Base-by-base conservation (phyloP, 2,797 vertebrate species). In the Leontopithecus rosalia region DNA sequence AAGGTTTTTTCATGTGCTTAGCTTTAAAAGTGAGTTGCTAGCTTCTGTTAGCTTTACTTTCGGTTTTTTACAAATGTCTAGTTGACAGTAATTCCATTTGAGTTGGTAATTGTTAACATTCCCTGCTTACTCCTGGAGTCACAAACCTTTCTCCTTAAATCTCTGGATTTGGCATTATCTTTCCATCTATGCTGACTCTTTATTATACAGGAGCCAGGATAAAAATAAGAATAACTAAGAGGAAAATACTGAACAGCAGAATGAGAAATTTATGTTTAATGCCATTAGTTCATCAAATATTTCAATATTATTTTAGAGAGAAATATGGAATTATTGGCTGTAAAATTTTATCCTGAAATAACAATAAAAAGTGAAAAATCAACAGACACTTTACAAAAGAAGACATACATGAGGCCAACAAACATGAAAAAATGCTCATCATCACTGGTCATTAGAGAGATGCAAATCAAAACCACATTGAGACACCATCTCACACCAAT, bases 291-390 rank as follows among this genome's bases (percentile, higher is more conserved):
- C 39, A 84, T 79, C 39, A 67, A 83, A 58, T 14, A 28, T 79
- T 57, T 20, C 22, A 79, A 52, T 33, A 77, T 43, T 87, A 79
- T 64, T 73, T 41, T 93, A 50, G 87, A 95, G 64, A 88, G 14
- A 67, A 61, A 30, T n/a, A 43, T 17, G 50, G 7, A 77, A 28
- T 77, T 79, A 58, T 86, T 90, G 67, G 43, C 52, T 80, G 79
- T 93, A 90, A 83, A 77, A 93, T 79, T 33, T 84, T 77, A 39
- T 14, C 20, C 30, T 76, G 43, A 91, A 84, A 39, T 24, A 43
- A 93, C 10, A 79, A 89, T 81, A 76, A 80, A 55, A 84, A 67
- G 36, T 92, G 7, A 81, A 97, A 83, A 92, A 36, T 82, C 36
- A n/a, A n/a, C n/a, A n/a, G n/a, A n/a, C n/a, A n/a, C n/a, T n/a